Conservation (phyloP, 2,888 invertebrate genomes). For the Choristoneura rosaceana region DNA sequence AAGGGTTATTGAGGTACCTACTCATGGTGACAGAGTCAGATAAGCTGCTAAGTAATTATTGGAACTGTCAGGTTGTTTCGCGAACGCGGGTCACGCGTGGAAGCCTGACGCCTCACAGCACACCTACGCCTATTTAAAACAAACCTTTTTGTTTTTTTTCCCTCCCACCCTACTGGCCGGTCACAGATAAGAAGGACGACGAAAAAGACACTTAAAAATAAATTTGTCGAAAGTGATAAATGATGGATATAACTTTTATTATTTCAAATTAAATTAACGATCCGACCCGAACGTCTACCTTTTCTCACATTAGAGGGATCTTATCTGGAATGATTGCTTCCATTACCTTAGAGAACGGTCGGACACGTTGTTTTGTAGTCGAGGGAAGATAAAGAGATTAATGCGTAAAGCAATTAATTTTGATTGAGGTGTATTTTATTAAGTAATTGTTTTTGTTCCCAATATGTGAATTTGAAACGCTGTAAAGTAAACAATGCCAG, state of each 20-base stretch:
- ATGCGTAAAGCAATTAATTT: slow-evolving; percentile 85
- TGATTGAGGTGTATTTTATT: slow-evolving; percentile 85
- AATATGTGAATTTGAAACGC: slow-evolving; percentile 71
- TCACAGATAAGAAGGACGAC: slow-evolving; percentile 79
- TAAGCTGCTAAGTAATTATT: slow-evolving; percentile 33
- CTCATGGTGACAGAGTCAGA: slow-evolving; percentile 34
- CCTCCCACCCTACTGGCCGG: slow-evolving; percentile 62
- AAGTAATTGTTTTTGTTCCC: slow-evolving; percentile 83
- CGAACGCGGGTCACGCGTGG: slow-evolving; percentile 37
- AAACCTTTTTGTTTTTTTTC: slow-evolving; percentile 66
- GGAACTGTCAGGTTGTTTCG: slow-evolving; percentile 31
- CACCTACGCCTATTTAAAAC: slow-evolving; percentile 75
- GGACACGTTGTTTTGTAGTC: slow-evolving; percentile 80
- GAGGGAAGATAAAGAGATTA: slow-evolving; percentile 82
- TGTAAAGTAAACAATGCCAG: slow-evolving; percentile 57
- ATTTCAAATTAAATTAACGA: slow-evolving; percentile 85
- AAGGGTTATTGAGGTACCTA: slow-evolving; percentile 32
- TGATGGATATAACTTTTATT: slow-evolving; percentile 84
- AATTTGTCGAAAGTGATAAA: slow-evolving; percentile 86
- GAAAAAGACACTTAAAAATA: slow-evolving; percentile 83
- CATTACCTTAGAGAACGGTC: slow-evolving; percentile 78
- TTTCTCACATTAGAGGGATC: slow-evolving; percentile 85
- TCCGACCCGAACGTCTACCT: slow-evolving; percentile 78
- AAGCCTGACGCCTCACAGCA: slow-evolving; percentile 66
- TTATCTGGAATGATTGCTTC: slow-evolving; percentile 85